These are phyloP conservation scores for Scylla paramamosain DNA, from an alignment of 1,140 invertebrate species.

Conservation along the genomic window DNA sequence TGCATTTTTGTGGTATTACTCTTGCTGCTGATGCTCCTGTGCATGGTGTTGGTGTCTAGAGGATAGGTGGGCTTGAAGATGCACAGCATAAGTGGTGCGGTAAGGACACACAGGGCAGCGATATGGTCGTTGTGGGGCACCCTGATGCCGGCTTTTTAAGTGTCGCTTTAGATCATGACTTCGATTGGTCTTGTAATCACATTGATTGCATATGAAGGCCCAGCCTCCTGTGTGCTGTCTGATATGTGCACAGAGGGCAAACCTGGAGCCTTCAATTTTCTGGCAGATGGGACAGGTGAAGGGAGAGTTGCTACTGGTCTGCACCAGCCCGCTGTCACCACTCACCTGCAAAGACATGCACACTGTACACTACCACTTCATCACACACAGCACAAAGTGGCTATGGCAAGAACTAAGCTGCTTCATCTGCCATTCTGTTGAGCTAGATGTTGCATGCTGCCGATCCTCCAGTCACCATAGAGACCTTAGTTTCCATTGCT, in stretches of 20 bases:
- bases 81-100: conserved; percentile 58
- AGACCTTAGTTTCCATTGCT: not conserved
- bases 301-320: not conserved
- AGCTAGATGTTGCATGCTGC: not conserved
- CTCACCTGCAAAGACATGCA: conserved; percentile 69
- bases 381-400: not conserved
- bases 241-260: conserved; percentile 53
- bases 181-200: conserved; percentile 71
- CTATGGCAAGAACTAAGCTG: not conserved
- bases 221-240: conserved; percentile 64
- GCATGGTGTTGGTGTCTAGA: conserved; percentile 51
- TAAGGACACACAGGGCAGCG: conserved; percentile 62
- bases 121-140: conserved; percentile 52
- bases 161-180: conserved; percentile 70
- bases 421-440: not conserved
- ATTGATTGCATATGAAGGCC: conserved; percentile 62
- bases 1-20: not conserved
- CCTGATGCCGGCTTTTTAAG: conserved; percentile 61
- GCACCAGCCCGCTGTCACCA: conserved; percentile 26
- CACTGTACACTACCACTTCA: conserved; percentile 36
- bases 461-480: not conserved
- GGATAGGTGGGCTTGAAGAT: conserved; percentile 53
- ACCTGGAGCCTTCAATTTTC: not conserved
- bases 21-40: not conserved
- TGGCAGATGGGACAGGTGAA: conserved; percentile 60